These are phyloP conservation scores for Escarpia spicata DNA, from an alignment of 2,888 invertebrate genomes.

Conservation along the genomic window DNA sequence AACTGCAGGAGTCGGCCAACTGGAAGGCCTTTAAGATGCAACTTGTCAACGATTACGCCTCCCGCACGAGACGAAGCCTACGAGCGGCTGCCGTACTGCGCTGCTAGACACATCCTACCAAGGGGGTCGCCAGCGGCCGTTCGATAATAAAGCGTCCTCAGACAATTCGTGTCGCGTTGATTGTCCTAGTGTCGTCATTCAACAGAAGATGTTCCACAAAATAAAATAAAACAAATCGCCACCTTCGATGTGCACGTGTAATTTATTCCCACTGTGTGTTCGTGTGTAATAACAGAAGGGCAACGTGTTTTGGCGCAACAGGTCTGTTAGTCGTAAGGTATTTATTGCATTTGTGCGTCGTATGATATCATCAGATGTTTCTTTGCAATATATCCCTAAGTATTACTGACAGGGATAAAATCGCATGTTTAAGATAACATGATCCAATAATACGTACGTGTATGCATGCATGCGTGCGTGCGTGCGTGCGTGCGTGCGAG, in stretches of 20 bases:
- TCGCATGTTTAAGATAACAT: no score
- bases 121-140: not conserved
- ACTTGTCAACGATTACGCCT: not conserved
- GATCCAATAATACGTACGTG: no score
- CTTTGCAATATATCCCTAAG: no score
- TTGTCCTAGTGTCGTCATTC: not conserved
- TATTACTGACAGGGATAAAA: no score
- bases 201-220: not conserved
- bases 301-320: no score
- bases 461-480: not conserved
- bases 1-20: constrained; percentile 55
- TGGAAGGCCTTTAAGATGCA: constrained; percentile 56
- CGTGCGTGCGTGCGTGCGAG: not conserved
- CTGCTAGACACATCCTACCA: not conserved
- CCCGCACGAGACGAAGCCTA: not conserved
- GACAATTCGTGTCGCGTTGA: not conserved
- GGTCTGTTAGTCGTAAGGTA: no score
- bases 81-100: not conserved
- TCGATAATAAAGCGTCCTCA: not conserved
- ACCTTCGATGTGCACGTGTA: not conserved
- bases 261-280: no score
- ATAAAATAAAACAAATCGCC: not conserved
- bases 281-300: no score
- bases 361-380: no score
- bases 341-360: no score